These are phyloP conservation scores for Engraulis encrasicolus DNA, from an alignment of 2,113 vertebrate species.

Conservation along the genomic window DNA sequence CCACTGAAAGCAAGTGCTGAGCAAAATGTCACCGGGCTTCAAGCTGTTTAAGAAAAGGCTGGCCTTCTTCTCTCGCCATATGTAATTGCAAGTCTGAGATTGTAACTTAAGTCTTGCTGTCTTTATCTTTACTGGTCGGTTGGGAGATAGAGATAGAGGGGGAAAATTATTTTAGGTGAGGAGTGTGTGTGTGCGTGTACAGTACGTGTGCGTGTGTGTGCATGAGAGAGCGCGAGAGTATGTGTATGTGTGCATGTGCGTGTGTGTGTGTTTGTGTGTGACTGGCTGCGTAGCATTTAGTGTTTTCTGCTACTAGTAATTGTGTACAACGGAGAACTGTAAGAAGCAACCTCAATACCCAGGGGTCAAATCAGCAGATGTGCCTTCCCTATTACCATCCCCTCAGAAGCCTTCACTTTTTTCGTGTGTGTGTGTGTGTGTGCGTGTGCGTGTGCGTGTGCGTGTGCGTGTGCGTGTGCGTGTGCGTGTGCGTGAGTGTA, in stretches of 20 bases:
- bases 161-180: neutral
- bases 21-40: slow-evolving; percentile 56
- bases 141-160: neutral
- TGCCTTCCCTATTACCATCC: neutral
- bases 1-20: slow-evolving; percentile 47
- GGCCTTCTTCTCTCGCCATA: slow-evolving; percentile 31
- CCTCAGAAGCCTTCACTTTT: neutral
- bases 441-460: neutral
- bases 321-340: neutral
- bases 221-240: no score
- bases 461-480: neutral
- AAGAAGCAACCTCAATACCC: neutral
- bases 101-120: neutral
- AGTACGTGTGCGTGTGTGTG: no score
- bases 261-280: no score
- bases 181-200: no score
- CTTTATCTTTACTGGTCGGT: neutral
- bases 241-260: no score
- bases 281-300: neutral
- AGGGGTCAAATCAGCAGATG: neutral
- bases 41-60: slow-evolving; percentile 56
- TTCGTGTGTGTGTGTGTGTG: neutral
- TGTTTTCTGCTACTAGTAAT: neutral
- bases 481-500: slow-evolving; percentile 38
- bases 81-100: slow-evolving; percentile 1